phyloP scores from a whole-genome alignment of 30 jellyfish, hydroid and myxozoan genomes.

The Pelagia noctiluca region DNA sequence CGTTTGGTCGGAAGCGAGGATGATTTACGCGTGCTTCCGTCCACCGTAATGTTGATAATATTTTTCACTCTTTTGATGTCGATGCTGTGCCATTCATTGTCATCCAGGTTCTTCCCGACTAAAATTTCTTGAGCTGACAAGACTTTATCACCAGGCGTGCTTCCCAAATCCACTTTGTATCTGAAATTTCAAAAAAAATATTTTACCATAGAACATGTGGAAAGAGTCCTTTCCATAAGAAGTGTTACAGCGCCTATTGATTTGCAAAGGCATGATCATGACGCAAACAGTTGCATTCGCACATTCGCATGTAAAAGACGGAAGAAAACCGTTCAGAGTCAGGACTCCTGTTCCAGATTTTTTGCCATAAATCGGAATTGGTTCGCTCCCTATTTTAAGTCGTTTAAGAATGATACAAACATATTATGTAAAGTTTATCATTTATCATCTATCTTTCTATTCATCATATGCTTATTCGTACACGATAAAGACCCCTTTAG shows the following conservation, averaged over 20 bases:
- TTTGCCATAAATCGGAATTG: too few species aligned
- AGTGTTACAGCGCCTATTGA: neutral
- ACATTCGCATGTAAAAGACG: neutral
- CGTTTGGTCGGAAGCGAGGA: slow-evolving; percentile 46
- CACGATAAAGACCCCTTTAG: too few species aligned
- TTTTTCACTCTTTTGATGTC: slow-evolving; percentile 58
- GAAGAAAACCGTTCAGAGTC: too few species aligned
- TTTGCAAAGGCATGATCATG: neutral
- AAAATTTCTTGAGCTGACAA: slow-evolving; percentile 75
- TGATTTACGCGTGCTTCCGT: slow-evolving; percentile 42
- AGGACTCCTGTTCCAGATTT: too few species aligned
- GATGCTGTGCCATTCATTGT: slow-evolving; percentile 92
- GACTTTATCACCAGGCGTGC: slow-evolving; percentile 29
- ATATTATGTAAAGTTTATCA: too few species aligned
- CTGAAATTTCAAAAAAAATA: slow-evolving; percentile 34
- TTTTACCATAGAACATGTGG: neutral
- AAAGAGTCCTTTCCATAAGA: neutral
- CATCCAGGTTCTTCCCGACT: slow-evolving; percentile 82
- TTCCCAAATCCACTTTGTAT: slow-evolving; percentile 86
- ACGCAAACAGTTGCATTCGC: neutral
- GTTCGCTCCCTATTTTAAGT: too few species aligned
- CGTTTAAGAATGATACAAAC: too few species aligned
- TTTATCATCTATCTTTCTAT: too few species aligned
- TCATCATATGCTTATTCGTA: too few species aligned
- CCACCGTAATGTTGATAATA: slow-evolving; percentile 72